A percentile compares a stretch with the other conserved stretches of the same genome.
phyloP scores from a whole-genome alignment of 2,888 invertebrate genomes.

The Thecocarcelia acutangulata region DNA sequence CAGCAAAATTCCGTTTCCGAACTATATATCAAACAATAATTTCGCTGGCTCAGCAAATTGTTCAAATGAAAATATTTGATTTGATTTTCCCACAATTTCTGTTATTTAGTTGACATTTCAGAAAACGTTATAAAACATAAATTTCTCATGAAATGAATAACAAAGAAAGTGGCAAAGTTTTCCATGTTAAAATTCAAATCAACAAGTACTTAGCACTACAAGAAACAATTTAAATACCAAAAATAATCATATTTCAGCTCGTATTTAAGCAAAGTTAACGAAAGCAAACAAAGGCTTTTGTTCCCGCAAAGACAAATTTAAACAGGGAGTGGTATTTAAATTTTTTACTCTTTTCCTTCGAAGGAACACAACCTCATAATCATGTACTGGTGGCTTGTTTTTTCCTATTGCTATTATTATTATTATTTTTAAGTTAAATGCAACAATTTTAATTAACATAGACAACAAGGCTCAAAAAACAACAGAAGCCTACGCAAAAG shows the following conservation, averaged over 20 bases:
- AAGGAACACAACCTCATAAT: slow-evolving; percentile 37
- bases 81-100: too few relatives aligned
- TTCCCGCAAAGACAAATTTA: slow-evolving; percentile 9
- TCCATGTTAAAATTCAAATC: not conserved
- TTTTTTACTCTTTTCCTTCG: not conserved
- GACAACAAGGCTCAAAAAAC: slow-evolving; percentile 53
- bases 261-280: slow-evolving; percentile 1
- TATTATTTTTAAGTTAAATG: slow-evolving; percentile 36
- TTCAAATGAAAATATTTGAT: too few relatives aligned
- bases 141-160: too few relatives aligned
- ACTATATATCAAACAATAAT: too few relatives aligned
- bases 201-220: slow-evolving; percentile 27
- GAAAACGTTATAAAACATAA: too few relatives aligned
- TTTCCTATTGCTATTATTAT: slow-evolving; percentile 16
- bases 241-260: slow-evolving; percentile 34
- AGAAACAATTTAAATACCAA: slow-evolving; percentile 2
- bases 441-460: slow-evolving; percentile 68
- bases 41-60: too few relatives aligned
- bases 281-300: not conserved
- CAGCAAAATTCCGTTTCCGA: too few relatives aligned
- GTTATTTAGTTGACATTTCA: too few relatives aligned
- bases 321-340: slow-evolving; percentile 37
- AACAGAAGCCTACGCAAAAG: slow-evolving; percentile 56
- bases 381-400: slow-evolving; percentile 34
- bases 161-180: not conserved